Conservation (phyloP, 2,113 vertebrate species). For the Agapornis roseicollis region DNA sequence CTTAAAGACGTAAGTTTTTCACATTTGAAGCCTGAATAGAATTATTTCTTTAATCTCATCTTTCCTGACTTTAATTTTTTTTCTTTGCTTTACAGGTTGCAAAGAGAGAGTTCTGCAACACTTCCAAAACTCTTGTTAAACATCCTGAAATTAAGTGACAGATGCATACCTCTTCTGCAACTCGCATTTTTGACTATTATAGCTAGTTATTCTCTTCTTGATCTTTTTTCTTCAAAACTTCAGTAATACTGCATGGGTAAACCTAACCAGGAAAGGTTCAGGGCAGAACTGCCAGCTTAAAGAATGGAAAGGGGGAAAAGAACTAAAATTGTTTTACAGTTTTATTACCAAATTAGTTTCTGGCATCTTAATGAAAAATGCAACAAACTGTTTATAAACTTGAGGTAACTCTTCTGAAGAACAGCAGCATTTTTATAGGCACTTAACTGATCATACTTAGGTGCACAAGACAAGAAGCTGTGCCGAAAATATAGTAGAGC, state of each 20-base stretch:
- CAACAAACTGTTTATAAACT: neutral
- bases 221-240: neutral
- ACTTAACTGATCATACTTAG: neutral
- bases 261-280: neutral
- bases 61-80: neutral
- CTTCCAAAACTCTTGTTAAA: neutral
- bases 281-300: neutral
- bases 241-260: neutral
- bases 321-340: neutral
- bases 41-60: neutral
- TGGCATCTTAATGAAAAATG: neutral
- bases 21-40: neutral
- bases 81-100: neutral
- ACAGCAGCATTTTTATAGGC: neutral
- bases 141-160: neutral
- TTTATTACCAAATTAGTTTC: neutral
- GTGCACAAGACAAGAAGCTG: accelerated
- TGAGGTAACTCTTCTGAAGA: neutral
- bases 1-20: neutral
- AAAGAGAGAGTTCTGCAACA: neutral
- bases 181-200: neutral
- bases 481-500: neutral
- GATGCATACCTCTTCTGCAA: neutral
- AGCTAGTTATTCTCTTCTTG: neutral
- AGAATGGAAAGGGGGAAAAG: neutral